phyloP scores from a whole-genome alignment of 2,113 vertebrate genomes.

The Hippocampus mohnikei region DNA sequence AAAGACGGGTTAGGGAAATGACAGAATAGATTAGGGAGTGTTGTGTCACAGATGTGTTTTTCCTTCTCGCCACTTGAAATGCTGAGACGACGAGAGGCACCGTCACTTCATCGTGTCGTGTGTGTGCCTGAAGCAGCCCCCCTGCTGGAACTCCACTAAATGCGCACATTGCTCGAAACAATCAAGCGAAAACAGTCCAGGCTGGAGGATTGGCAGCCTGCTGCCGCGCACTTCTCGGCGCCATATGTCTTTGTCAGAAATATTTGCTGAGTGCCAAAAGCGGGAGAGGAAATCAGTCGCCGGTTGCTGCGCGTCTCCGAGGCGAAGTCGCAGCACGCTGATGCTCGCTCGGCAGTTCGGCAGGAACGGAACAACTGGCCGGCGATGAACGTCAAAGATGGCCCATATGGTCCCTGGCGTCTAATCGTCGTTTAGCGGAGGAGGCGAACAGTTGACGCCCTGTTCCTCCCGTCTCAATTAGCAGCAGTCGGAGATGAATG shows the following conservation, averaged over 20 bases:
- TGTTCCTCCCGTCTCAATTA: constrained; percentile 42
- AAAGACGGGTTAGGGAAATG: background rate
- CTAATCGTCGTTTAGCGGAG: constrained; percentile 40
- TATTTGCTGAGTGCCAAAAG: constrained; percentile 52
- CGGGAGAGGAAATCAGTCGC: constrained; percentile 62
- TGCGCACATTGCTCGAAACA: constrained; percentile 49
- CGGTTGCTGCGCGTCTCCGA: constrained; percentile 43
- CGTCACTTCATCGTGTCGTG: background rate
- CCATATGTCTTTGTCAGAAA: constrained; percentile 71
- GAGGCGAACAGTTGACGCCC: constrained; percentile 27
- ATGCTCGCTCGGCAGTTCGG: constrained; percentile 52
- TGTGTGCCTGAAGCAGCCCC: background rate
- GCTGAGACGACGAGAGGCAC: background rate
- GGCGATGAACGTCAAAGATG: constrained; percentile 40
- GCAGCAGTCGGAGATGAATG: constrained; percentile 39
- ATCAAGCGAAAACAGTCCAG: constrained; percentile 51
- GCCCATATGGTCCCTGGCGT: constrained; percentile 54
- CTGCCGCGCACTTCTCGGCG: constrained; percentile 53
- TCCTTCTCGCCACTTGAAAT: background rate
- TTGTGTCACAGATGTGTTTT: background rate
- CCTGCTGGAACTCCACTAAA: constrained; percentile 32
- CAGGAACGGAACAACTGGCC: constrained; percentile 55
- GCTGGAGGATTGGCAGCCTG: constrained; percentile 49
- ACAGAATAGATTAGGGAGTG: background rate
- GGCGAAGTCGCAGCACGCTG: constrained; percentile 47